Conservation (phyloP, 2,888 invertebrate species). For the Rhagonycha lutea region DNA sequence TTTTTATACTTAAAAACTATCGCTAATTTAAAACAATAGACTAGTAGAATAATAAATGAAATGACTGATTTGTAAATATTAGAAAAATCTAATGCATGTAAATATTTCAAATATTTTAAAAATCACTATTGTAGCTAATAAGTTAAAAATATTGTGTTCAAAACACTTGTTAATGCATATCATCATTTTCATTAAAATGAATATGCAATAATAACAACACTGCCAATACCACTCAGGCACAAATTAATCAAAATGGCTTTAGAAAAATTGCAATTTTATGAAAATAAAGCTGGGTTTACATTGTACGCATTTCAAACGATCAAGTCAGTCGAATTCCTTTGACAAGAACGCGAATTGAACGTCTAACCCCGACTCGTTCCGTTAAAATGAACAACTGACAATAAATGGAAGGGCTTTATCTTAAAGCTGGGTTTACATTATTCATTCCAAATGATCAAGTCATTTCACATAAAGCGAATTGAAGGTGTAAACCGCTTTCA, state of each 20-base stretch:
- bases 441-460: too few relatives aligned
- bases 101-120: constrained; percentile 2
- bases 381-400: too few relatives aligned
- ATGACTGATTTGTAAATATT: constrained; percentile 22
- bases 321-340: not conserved
- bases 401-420: too few relatives aligned
- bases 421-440: too few relatives aligned
- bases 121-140: constrained; percentile 13
- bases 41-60: constrained; percentile 3
- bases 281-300: not conserved
- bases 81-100: constrained; percentile 9
- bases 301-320: too few relatives aligned
- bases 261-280: not conserved
- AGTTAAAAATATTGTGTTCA: constrained; percentile 19
- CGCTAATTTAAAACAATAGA: not conserved
- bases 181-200: constrained; percentile 25
- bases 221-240: constrained; percentile 24
- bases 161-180: constrained; percentile 17
- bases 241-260: not conserved
- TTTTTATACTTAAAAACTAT: not conserved
- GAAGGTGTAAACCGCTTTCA: too few relatives aligned
- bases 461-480: too few relatives aligned
- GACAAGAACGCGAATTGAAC: not conserved
- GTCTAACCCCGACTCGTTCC: too few relatives aligned
- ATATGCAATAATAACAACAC: constrained; percentile 24